phyloP scores from a whole-genome alignment of 2,797 vertebrate genomes.

The Siniperca undulata region DNA sequence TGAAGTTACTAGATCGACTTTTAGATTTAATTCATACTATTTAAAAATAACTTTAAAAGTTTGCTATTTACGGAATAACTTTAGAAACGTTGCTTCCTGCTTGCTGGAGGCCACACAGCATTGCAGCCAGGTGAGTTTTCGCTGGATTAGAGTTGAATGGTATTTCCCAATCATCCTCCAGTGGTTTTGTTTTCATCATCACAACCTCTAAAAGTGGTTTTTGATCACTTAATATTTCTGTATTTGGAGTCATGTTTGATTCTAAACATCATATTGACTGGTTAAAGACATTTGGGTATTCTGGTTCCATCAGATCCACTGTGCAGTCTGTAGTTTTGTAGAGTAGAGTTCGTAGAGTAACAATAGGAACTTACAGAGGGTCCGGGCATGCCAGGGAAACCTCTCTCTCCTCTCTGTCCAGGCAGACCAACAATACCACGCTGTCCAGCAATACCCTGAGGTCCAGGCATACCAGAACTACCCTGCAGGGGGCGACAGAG shows the following conservation, averaged over 20 bases:
- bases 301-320: background rate
- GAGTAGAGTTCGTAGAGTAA: background rate
- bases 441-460: conserved; percentile 92
- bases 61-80: background rate
- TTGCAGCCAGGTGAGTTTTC: background rate
- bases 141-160: background rate
- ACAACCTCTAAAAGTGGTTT: background rate
- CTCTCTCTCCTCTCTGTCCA: conserved; percentile 96
- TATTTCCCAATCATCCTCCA: conserved; percentile 5
- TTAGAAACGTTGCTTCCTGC: background rate
- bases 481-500: conserved; percentile 84
- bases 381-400: conserved; percentile 92
- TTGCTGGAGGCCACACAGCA: background rate
- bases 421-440: conserved; percentile 97
- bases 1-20: background rate
- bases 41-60: background rate
- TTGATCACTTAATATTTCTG: background rate
- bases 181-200: background rate
- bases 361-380: conserved; percentile 87
- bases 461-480: conserved; percentile 89
- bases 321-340: background rate
- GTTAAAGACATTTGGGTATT: background rate
- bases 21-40: background rate
- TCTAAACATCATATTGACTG: background rate
- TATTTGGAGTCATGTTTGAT: background rate